A percentile compares a stretch with the other conserved stretches of the same genome.
Conservation (phyloP, 2,797 vertebrate species). For the Huso huso region DNA sequence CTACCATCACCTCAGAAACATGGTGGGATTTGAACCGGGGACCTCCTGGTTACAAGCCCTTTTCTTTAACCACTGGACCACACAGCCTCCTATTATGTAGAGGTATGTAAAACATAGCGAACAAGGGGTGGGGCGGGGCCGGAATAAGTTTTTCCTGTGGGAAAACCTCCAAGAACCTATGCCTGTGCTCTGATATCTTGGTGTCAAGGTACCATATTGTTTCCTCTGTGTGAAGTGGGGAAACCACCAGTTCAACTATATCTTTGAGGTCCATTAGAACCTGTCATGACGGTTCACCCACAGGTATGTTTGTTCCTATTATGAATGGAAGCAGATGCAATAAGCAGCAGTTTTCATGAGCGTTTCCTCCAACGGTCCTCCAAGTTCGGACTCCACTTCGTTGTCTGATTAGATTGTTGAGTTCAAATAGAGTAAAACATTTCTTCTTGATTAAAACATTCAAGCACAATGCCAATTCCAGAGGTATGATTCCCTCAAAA, state of each 20-base stretch:
- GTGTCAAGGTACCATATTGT: slow-evolving; percentile 20
- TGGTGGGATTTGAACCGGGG: too few species aligned
- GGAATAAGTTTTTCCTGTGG: slow-evolving; percentile 5
- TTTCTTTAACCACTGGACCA: too few species aligned
- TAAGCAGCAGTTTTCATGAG: slow-evolving; percentile 23
- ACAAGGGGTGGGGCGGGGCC: too few species aligned
- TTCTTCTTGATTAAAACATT: not conserved
- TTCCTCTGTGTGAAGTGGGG: slow-evolving; percentile 20
- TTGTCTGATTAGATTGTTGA: slow-evolving; percentile 8
- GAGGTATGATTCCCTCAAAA: slow-evolving; percentile 24
- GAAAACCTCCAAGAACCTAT: slow-evolving; percentile 18
- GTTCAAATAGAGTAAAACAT: not conserved
- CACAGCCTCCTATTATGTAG: too few species aligned
- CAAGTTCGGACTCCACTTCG: too few species aligned
- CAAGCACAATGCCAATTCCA: slow-evolving; percentile 12
- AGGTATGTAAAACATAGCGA: too few species aligned
- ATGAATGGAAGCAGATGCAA: slow-evolving; percentile 22
- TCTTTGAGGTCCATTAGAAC: slow-evolving; percentile 22
- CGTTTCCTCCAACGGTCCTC: slow-evolving; percentile 17
- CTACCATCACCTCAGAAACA: too few species aligned
- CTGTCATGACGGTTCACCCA: slow-evolving; percentile 18
- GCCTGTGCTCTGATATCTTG: slow-evolving; percentile 22
- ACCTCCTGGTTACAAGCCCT: too few species aligned
- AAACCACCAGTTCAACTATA: slow-evolving; percentile 15
- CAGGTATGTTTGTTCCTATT: slow-evolving; percentile 16